These are phyloP conservation scores for Tetheella fluctuosa DNA, from an alignment of 2,888 invertebrate genomes.

Conservation along the genomic window DNA sequence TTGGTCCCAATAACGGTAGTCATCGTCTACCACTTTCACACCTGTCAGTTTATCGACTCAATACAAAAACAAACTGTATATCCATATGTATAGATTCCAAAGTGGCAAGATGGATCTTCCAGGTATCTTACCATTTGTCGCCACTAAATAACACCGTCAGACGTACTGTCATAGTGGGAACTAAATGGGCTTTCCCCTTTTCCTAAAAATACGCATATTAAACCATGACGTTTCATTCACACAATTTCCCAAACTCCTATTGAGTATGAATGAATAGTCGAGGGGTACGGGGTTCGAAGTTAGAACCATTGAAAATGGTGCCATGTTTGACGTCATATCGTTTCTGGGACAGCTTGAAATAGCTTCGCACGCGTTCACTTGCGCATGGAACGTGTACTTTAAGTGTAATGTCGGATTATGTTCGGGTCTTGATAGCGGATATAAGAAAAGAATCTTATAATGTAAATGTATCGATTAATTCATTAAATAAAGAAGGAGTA, in stretches of 20 bases:
- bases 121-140: too few relatives aligned
- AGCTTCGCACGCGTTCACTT: constrained; percentile 38
- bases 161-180: neutral
- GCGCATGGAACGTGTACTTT: constrained; percentile 17
- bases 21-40: too few relatives aligned
- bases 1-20: too few relatives aligned
- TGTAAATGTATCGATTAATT: too few relatives aligned
- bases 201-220: neutral
- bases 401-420: constrained; percentile 13
- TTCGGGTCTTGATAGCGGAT: too few relatives aligned
- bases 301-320: constrained; percentile 46
- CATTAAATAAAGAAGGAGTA: too few relatives aligned
- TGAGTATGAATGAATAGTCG: neutral
- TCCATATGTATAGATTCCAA: too few relatives aligned
- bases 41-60: too few relatives aligned
- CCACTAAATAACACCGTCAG: neutral
- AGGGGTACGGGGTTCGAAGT: neutral
- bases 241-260: neutral
- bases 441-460: too few relatives aligned
- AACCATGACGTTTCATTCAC: neutral
- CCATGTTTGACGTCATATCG: constrained; percentile 68
- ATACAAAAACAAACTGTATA: too few relatives aligned
- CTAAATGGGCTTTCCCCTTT: neutral
- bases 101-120: too few relatives aligned
- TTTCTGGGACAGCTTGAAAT: constrained; percentile 73